These are phyloP conservation scores for Pharmacophagus antenor DNA, from an alignment of 2,888 invertebrate species.

Conservation along the genomic window DNA sequence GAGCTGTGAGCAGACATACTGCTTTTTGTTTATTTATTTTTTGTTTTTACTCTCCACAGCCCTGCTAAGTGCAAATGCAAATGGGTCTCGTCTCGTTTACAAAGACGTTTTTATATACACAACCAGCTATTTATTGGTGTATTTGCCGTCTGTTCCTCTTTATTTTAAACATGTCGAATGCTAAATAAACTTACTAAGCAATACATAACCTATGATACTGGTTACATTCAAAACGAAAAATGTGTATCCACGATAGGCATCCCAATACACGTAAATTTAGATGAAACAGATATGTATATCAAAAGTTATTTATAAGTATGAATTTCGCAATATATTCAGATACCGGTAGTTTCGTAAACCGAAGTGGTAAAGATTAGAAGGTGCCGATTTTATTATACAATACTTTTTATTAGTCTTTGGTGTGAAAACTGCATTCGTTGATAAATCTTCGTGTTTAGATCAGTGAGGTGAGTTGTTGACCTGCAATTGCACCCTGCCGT, in stretches of 20 bases:
- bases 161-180: conserved; percentile 38
- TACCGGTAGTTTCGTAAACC: not conserved
- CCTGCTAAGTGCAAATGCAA: conserved; percentile 70
- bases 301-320: not conserved
- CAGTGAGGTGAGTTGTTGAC: conserved; percentile 69
- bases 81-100: conserved; percentile 69
- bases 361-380: not conserved
- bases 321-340: not conserved
- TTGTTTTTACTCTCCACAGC: conserved; percentile 55
- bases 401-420: not conserved
- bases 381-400: too few species aligned
- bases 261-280: too few species aligned
- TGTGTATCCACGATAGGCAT: not conserved
- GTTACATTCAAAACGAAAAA: conserved; percentile 5
- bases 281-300: not conserved
- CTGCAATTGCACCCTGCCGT: conserved; percentile 62
- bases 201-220: conserved; percentile 1
- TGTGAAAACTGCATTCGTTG: conserved; percentile 48
- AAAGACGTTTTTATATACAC: conserved; percentile 67
- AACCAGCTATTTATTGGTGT: conserved; percentile 57
- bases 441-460: conserved; percentile 68
- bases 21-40: conserved; percentile 54
- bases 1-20: conserved; percentile 49
- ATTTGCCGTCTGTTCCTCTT: conserved; percentile 42
- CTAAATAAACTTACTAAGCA: conserved; percentile 16